phyloP scores from a whole-genome alignment of 2,888 invertebrate species.

The Iphiclides podalirius region DNA sequence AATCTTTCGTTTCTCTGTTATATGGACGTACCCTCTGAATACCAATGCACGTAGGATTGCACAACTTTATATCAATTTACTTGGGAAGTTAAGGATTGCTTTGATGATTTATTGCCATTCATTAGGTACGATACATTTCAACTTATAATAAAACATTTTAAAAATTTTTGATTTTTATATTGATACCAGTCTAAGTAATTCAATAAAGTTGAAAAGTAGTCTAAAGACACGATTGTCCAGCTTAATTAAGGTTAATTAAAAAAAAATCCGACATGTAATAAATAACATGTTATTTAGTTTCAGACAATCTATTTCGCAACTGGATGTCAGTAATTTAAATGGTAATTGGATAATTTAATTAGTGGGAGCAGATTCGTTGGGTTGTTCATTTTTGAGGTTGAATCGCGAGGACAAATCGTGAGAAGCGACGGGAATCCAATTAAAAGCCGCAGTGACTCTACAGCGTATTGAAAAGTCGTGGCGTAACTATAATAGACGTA shows the following conservation, averaged over 20 bases:
- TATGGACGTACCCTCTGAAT: slow-evolving; percentile 68
- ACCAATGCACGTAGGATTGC: slow-evolving; percentile 69
- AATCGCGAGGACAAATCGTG: slow-evolving; percentile 40
- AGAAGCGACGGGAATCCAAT: slow-evolving; percentile 53
- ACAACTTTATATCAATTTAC: slow-evolving; percentile 77
- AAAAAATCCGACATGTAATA: too few relatives aligned
- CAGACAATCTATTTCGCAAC: too few relatives aligned
- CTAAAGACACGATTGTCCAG: too few relatives aligned
- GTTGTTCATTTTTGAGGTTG: slow-evolving; percentile 54
- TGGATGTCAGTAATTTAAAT: slow-evolving; percentile 32
- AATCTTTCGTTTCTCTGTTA: slow-evolving; percentile 72
- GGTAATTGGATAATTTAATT: slow-evolving; percentile 48
- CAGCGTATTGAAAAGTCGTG: slow-evolving; percentile 47
- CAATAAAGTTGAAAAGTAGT: too few relatives aligned
- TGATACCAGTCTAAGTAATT: too few relatives aligned
- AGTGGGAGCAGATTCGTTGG: slow-evolving; percentile 44
- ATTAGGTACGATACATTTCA: slow-evolving; percentile 43
- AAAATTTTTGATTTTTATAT: background rate
- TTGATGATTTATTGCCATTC: slow-evolving; percentile 70
- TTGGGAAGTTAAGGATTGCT: slow-evolving; percentile 62
- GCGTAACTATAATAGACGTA: slow-evolving; percentile 29
- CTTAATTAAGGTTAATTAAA: too few relatives aligned
- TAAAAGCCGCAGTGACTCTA: slow-evolving; percentile 48
- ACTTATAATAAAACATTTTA: slow-evolving; percentile 1
- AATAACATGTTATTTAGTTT: too few relatives aligned